Evolutionary conservation across 2,113 vertebrate species (phyloP).

Genomic region (Asarcornis scutulata): DNA sequence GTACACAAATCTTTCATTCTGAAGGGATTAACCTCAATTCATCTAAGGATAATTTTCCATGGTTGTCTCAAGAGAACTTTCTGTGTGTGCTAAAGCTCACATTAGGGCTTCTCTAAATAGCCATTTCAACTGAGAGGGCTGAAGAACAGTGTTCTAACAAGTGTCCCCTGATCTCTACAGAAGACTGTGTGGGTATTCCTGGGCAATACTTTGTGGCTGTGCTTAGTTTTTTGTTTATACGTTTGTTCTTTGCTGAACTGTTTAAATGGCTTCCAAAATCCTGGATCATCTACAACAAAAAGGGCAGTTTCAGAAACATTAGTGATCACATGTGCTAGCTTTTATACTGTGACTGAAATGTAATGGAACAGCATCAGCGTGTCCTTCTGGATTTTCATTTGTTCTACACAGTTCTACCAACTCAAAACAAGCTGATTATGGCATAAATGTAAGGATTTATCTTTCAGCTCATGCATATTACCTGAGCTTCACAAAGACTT

Average conservation of each 20-base stretch:
- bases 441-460: not conserved
- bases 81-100: not conserved
- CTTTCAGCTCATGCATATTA: not conserved
- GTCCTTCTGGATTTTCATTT: not conserved
- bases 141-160: not conserved
- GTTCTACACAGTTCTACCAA: not conserved
- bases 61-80: not conserved
- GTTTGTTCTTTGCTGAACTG: not conserved
- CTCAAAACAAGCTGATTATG: not conserved
- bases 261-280: not conserved
- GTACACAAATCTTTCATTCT: not conserved
- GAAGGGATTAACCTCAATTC: not conserved
- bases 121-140: not conserved
- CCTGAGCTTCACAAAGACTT: not conserved
- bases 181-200: not conserved
- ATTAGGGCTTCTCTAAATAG: not conserved
- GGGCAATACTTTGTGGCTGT: not conserved
- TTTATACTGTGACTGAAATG: not conserved
- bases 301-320: not conserved
- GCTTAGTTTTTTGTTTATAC: fast-evolving
- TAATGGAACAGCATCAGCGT: not conserved
- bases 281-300: not conserved
- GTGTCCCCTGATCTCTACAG: not conserved
- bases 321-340: not conserved
- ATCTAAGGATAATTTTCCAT: not conserved